These are phyloP conservation scores for Ceratina japonica DNA, from an alignment of 1,140 invertebrate species.

Conservation along the genomic window DNA sequence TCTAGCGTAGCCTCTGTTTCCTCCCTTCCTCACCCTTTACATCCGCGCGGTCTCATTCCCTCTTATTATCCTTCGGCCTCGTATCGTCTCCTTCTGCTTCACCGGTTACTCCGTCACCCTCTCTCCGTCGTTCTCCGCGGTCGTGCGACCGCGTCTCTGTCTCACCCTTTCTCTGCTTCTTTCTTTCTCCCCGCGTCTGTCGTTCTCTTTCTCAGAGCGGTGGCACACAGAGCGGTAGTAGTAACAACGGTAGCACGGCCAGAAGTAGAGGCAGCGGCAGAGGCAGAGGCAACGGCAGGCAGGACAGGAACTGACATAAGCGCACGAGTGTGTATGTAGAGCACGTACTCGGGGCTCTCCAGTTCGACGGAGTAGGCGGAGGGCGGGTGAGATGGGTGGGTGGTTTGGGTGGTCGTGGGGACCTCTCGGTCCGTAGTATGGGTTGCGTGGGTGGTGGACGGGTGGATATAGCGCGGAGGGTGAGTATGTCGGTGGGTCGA, in stretches of 20 bases:
- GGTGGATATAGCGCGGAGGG: conserved; percentile 54
- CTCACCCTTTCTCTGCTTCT: conserved; percentile 1
- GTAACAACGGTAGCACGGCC: conserved; percentile 24
- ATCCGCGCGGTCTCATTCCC: conserved; percentile 32
- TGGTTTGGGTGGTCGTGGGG: conserved; percentile 64
- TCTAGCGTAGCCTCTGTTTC: conserved; percentile 41
- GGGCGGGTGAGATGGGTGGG: conserved; percentile 63
- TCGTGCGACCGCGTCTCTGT: conserved; percentile 18
- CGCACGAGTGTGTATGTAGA: conserved; percentile 77
- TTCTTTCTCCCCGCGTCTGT: conserved; percentile 14
- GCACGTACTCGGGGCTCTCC: conserved; percentile 76
- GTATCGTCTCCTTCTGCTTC: conserved; percentile 41
- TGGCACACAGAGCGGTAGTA: conserved; percentile 38
- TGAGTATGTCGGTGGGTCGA: conserved; percentile 55
- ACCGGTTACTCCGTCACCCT: not conserved
- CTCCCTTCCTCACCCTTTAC: conserved; percentile 44
- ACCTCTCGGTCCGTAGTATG: conserved; percentile 63
- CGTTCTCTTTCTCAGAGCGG: conserved; percentile 42
- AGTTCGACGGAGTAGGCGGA: conserved; percentile 71
- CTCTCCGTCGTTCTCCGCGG: not conserved
- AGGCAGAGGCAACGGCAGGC: conserved; percentile 55
- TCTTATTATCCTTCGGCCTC: conserved; percentile 44
- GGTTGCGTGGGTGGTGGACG: conserved; percentile 61
- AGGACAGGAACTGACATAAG: conserved; percentile 75
- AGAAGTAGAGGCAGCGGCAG: conserved; percentile 21